These are phyloP conservation scores for Trichomycterus rosablanca DNA, from an alignment of 2,113 vertebrate species.

Conservation along the genomic window DNA sequence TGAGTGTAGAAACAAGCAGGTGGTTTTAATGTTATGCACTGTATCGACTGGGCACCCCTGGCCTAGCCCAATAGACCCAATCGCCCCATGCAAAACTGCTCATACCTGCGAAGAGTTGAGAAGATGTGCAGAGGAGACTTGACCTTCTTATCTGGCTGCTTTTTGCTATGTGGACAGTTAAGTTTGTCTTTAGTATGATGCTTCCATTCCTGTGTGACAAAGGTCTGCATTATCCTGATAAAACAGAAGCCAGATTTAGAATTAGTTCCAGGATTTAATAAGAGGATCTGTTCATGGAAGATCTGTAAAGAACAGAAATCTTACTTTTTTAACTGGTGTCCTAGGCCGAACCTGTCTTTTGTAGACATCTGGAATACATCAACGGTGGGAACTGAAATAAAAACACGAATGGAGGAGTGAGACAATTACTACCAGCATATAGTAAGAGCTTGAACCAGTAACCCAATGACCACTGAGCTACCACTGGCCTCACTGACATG, in stretches of 20 bases:
- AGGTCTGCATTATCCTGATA: slow-evolving; percentile 85
- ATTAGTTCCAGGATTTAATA: not conserved
- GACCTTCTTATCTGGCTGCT: slow-evolving; percentile 80
- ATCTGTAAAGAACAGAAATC: not conserved
- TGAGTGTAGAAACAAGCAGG: too few relatives aligned
- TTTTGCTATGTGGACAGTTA: slow-evolving; percentile 77
- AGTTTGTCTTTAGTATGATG: slow-evolving; percentile 80
- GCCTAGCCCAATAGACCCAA: too few relatives aligned
- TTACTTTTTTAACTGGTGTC: slow-evolving; percentile 88
- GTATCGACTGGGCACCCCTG: too few relatives aligned
- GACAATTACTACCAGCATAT: too few relatives aligned
- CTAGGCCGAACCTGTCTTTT: slow-evolving; percentile 83
- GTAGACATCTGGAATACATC: slow-evolving; percentile 88
- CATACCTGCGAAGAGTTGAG: slow-evolving; percentile 85
- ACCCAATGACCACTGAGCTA: too few relatives aligned
- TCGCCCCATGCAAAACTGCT: too few relatives aligned
- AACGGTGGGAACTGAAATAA: slow-evolving; percentile 75
- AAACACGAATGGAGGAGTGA: not conserved
- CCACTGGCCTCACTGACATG: too few relatives aligned
- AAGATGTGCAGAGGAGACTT: slow-evolving; percentile 89
- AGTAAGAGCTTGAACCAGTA: too few relatives aligned
- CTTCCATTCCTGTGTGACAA: slow-evolving; percentile 88
- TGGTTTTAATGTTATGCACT: too few relatives aligned
- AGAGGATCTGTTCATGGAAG: too few relatives aligned
- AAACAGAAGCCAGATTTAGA: slow-evolving; percentile 2